These are phyloP conservation scores for Aplodontia rufa DNA, from an alignment of 2,113 vertebrate species.

Conservation along the genomic window DNA sequence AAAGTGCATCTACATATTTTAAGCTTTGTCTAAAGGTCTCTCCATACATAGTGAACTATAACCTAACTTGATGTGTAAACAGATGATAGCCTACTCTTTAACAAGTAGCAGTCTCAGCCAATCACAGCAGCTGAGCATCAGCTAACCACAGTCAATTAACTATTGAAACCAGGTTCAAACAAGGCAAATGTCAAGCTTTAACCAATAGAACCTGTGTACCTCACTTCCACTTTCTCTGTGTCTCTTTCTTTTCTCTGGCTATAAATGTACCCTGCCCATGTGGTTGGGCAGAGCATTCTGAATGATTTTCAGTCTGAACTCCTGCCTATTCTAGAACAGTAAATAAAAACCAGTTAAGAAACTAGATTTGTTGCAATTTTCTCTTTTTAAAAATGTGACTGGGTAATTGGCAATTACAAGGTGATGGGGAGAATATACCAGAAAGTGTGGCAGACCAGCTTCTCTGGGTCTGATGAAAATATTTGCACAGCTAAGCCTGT, in stretches of 20 bases:
- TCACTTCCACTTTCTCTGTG: neutral
- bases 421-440: neutral
- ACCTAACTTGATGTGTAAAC: neutral
- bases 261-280: neutral
- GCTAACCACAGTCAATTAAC: neutral
- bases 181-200: neutral
- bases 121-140: neutral
- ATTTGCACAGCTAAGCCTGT: no score
- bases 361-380: neutral
- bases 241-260: neutral
- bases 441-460: fast-evolving
- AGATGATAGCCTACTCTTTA: neutral
- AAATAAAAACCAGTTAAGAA: neutral
- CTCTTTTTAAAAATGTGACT: neutral
- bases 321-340: neutral
- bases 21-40: neutral
- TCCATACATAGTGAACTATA: neutral
- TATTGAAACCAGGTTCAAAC: neutral
- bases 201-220: neutral
- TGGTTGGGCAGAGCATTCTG: neutral
- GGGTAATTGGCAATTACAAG: no score
- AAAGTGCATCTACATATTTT: neutral
- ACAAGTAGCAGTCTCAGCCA: neutral
- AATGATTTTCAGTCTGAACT: neutral
- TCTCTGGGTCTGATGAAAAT: neutral